Conservation (phyloP, 2,113 vertebrate species). For the Lepidothrix coronata region DNA sequence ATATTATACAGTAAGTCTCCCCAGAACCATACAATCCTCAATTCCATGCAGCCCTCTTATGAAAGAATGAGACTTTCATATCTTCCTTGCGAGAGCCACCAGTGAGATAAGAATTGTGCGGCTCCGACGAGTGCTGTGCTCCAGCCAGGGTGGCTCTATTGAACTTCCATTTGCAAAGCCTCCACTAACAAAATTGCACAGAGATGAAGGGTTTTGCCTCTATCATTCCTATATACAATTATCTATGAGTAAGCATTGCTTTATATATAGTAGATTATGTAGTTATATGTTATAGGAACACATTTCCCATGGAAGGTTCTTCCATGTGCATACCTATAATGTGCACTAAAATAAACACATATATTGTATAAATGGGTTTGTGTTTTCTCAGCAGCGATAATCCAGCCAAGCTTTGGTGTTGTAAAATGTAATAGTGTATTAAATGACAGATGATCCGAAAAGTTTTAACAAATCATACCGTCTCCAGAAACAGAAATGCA, state of each 20-base stretch:
- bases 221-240: constrained; percentile 1
- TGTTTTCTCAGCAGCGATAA: not conserved
- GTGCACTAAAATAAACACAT: constrained; percentile 34
- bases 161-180: constrained; percentile 58
- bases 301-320: not conserved
- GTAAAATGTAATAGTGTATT: not conserved
- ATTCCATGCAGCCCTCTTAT: constrained; percentile 51
- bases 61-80: constrained; percentile 71
- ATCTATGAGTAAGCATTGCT: constrained; percentile 25
- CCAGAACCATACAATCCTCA: constrained; percentile 65
- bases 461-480: not conserved
- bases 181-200: constrained; percentile 44
- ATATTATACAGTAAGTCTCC: constrained; percentile 69
- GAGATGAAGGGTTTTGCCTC: constrained; percentile 40
- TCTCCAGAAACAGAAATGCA: not conserved
- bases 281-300: not conserved
- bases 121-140: not conserved
- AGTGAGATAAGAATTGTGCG: constrained; percentile 52
- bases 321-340: not conserved
- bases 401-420: not conserved
- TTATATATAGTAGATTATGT: not conserved
- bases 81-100: constrained; percentile 56
- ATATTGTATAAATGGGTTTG: not conserved
- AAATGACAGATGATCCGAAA: not conserved
- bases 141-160: constrained; percentile 44